Conservation (phyloP, 2,888 invertebrate genomes). For the Dascillus cervinus region DNA sequence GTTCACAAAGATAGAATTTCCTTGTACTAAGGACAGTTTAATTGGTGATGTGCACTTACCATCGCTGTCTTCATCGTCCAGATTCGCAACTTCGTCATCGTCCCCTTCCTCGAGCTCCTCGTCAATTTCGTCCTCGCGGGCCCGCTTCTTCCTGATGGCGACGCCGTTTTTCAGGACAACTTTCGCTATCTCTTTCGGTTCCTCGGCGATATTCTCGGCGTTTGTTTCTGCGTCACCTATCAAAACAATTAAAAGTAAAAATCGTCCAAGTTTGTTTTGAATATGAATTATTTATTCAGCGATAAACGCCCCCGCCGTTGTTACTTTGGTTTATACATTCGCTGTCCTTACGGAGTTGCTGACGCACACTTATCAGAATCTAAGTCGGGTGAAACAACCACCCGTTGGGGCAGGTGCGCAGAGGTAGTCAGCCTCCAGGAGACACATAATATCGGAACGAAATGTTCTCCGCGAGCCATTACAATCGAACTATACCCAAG, state of each 20-base stretch:
- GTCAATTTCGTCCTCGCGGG: constrained; percentile 15
- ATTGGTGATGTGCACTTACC: constrained; percentile 17
- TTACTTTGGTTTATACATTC: no score
- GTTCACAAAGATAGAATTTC: constrained; percentile 19
- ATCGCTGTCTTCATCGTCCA: constrained; percentile 14
- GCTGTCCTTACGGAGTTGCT: constrained; percentile 11
- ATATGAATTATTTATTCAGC: no score
- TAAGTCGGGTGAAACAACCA: constrained; percentile 13
- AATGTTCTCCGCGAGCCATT: constrained; percentile 24
- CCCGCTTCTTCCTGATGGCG: constrained; percentile 11
- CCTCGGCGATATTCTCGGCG: constrained; percentile 5
- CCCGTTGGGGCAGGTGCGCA: constrained; percentile 17
- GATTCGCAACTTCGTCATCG: constrained; percentile 14
- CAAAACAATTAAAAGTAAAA: constrained; percentile 3
- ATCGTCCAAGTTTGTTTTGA: no score
- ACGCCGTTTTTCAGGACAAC: constrained; percentile 11
- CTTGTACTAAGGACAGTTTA: constrained; percentile 18
- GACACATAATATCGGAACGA: constrained; percentile 24
- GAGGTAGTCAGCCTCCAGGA: constrained; percentile 19
- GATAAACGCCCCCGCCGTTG: no score
- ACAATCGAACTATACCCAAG: constrained; percentile 26
- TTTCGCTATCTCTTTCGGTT: no score
- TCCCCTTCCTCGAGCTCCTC: constrained; percentile 18
- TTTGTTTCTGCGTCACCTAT: constrained; percentile 11
- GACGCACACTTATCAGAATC: constrained; percentile 13